These are phyloP conservation scores for Mythimna ferrago DNA, from an alignment of 2,888 invertebrate species.

Conservation along the genomic window DNA sequence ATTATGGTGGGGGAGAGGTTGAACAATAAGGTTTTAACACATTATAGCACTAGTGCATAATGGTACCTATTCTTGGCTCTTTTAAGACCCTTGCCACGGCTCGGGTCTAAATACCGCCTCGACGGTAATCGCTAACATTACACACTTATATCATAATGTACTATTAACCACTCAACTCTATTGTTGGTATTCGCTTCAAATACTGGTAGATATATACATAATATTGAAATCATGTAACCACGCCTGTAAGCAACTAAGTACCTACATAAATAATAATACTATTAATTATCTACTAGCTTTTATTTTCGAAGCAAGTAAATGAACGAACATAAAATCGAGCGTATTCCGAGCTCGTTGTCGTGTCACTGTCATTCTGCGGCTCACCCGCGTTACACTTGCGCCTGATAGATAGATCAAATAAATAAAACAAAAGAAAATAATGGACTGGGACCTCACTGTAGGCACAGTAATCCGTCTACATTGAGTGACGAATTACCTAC, in stretches of 20 bases:
- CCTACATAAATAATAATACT: neutral
- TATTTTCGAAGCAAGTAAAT: slow-evolving; percentile 4
- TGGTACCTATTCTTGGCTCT: no score
- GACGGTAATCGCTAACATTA: no score
- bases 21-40: no score
- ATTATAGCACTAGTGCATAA: no score
- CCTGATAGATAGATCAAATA: slow-evolving; percentile 55
- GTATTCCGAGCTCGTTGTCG: slow-evolving; percentile 33
- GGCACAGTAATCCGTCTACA: slow-evolving; percentile 72
- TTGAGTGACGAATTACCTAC: slow-evolving; percentile 74
- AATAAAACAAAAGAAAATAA: slow-evolving; percentile 68
- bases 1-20: no score
- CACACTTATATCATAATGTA: no score
- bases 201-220: neutral
- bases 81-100: no score
- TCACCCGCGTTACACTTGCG: slow-evolving; percentile 42
- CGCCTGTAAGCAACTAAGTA: neutral
- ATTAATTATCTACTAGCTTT: slow-evolving; percentile 1
- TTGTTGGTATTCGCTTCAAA: neutral
- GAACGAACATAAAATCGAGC: slow-evolving; percentile 14
- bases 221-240: neutral
- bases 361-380: slow-evolving; percentile 44
- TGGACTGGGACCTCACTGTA: slow-evolving; percentile 57
- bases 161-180: neutral
- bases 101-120: no score